Percentiles rank a stretch among this genome's conserved stretches.
Conservation (phyloP, 2,113 vertebrate species). For the Neolamprologus toae region DNA sequence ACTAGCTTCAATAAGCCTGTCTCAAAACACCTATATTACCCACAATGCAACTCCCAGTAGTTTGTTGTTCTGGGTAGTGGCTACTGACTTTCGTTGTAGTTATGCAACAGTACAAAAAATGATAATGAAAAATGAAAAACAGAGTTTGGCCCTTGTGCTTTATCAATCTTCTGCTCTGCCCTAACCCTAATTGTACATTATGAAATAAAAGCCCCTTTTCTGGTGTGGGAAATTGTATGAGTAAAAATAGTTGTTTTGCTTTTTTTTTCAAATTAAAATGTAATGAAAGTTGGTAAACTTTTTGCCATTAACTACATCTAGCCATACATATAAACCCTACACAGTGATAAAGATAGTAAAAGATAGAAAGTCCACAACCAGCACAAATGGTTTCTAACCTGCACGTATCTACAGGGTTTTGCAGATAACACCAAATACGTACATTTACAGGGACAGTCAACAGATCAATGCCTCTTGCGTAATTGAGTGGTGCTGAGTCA, state of each 20-base stretch:
- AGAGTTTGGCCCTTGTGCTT: background rate
- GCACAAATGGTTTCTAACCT: background rate
- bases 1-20: background rate
- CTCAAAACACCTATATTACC: background rate
- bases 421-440: constrained; percentile 38
- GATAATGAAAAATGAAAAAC: background rate
- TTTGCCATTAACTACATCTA: background rate
- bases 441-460: constrained; percentile 38
- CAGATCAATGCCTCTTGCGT: constrained; percentile 58
- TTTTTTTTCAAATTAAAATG: background rate
- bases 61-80: background rate
- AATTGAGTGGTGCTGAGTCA: background rate
- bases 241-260: background rate
- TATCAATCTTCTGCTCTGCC: background rate
- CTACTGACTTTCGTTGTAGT: background rate
- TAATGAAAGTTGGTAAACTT: background rate
- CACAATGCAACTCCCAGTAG: background rate
- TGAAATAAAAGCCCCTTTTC: fast-evolving
- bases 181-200: background rate
- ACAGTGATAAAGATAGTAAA: background rate
- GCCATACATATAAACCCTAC: background rate
- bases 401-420: background rate
- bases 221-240: background rate
- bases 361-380: background rate
- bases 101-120: background rate